Percentiles rank a stretch among this genome's conserved stretches.
Evolutionary conservation across 2,888 invertebrate species (phyloP).

Genomic region (Macropis europaea): DNA sequence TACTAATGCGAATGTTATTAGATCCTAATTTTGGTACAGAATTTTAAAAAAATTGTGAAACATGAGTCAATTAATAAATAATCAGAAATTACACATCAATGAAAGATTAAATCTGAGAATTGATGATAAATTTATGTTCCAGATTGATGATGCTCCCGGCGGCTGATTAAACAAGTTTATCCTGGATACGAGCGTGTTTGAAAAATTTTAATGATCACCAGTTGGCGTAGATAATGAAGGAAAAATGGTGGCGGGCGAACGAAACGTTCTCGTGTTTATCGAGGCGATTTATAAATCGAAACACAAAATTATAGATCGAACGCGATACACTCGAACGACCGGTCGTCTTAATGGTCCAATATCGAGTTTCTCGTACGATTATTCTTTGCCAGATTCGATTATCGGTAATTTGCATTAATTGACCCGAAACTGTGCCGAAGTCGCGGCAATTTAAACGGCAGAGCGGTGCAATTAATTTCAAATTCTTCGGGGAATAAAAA

Average conservation of each 20-base stretch:
- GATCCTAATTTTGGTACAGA: too few relatives aligned
- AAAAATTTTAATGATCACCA: not conserved
- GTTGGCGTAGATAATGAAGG: constrained; percentile 1
- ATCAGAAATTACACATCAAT: too few relatives aligned
- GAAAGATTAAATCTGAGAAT: too few relatives aligned
- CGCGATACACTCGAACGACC: not conserved
- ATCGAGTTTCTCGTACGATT: constrained; percentile 12
- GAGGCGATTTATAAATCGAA: constrained; percentile 41
- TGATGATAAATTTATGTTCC: too few relatives aligned
- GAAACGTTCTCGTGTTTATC: constrained; percentile 35
- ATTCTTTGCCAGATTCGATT: constrained; percentile 28
- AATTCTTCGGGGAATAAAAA: not conserved
- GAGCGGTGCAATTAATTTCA: constrained; percentile 4
- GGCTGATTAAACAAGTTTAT: too few relatives aligned
- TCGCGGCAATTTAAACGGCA: not conserved
- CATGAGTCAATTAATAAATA: too few relatives aligned
- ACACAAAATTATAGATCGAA: constrained; percentile 31
- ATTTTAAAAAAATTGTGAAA: too few relatives aligned
- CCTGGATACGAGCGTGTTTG: too few relatives aligned
- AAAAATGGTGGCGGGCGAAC: constrained; percentile 14
- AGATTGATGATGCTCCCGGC: too few relatives aligned
- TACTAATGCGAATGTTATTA: too few relatives aligned
- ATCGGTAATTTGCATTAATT: constrained; percentile 26
- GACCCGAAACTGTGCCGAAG: not conserved
- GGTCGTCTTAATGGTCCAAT: constrained; percentile 27